These are phyloP conservation scores for Leptinotarsa defecta DNA, from an alignment of 1,140 invertebrate genomes.

Conservation along the genomic window DNA sequence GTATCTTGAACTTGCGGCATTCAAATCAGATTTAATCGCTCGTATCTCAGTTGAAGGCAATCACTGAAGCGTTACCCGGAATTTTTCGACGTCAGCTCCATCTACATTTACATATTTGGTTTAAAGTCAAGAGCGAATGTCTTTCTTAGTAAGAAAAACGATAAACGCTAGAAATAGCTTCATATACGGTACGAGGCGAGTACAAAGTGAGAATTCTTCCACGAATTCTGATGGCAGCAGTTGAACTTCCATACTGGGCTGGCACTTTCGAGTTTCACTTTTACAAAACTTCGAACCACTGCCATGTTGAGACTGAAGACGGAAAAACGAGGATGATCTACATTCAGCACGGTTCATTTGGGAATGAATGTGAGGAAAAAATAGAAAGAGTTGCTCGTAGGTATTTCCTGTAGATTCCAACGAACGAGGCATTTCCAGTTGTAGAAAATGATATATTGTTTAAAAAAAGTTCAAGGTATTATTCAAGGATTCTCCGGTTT, in stretches of 20 bases:
- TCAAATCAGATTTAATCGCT: constrained; percentile 2
- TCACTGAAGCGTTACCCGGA: background rate
- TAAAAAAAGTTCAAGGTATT: background rate
- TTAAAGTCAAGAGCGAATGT: constrained; percentile 14
- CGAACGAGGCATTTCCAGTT: background rate
- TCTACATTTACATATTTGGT: constrained; percentile 18
- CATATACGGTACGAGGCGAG: constrained; percentile 12
- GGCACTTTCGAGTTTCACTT: constrained; percentile 19
- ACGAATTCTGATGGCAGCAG: constrained; percentile 9
- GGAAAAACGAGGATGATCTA: constrained; percentile 19
- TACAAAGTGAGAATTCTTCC: constrained; percentile 23
- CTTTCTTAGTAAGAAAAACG: constrained; percentile 10
- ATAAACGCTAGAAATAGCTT: constrained; percentile 16
- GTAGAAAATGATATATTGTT: background rate
- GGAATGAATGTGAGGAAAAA: background rate
- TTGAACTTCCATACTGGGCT: constrained; percentile 14
- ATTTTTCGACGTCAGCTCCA: constrained; percentile 5
- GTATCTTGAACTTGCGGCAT: background rate
- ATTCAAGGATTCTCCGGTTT: background rate
- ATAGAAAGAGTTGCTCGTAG: background rate
- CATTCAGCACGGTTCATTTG: constrained; percentile 7
- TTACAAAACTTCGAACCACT: background rate
- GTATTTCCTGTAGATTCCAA: background rate
- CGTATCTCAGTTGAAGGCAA: background rate
- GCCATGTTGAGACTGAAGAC: background rate